Evolutionary conservation across 2,113 vertebrate species (phyloP).

Genomic region (Phylloscopus trochilus): DNA sequence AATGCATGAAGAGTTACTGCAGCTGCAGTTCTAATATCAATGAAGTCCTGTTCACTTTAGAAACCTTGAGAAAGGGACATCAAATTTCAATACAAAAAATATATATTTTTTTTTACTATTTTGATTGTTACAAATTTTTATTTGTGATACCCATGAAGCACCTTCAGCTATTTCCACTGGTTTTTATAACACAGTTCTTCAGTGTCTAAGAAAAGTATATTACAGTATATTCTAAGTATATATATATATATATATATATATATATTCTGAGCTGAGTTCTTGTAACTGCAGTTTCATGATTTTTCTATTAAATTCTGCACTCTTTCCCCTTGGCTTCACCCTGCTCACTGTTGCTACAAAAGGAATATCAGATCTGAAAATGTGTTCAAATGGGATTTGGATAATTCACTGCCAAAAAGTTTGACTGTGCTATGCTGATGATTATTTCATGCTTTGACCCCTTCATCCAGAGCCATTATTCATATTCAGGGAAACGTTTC

Average conservation of each 20-base stretch:
- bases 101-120: neutral
- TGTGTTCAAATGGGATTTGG: constrained; percentile 17
- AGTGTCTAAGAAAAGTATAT: neutral
- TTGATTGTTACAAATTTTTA: neutral
- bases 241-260: neutral
- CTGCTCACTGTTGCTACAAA: neutral
- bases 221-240: neutral
- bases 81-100: neutral
- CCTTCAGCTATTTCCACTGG: neutral
- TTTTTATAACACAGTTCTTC: neutral
- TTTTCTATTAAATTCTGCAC: neutral
- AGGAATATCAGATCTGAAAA: neutral
- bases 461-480: neutral
- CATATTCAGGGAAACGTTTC: constrained; percentile 14
- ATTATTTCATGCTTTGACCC: constrained; percentile 19
- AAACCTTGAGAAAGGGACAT: neutral
- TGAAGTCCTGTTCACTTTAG: neutral
- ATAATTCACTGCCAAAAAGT: neutral
- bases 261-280: neutral
- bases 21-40: neutral
- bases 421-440: neutral
- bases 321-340: neutral
- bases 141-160: neutral
- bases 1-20: neutral
- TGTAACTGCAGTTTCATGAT: neutral